Percentiles rank a stretch among this genome's conserved stretches.
Conservation (phyloP, 2,113 vertebrate species). For the Callipepla californica region DNA sequence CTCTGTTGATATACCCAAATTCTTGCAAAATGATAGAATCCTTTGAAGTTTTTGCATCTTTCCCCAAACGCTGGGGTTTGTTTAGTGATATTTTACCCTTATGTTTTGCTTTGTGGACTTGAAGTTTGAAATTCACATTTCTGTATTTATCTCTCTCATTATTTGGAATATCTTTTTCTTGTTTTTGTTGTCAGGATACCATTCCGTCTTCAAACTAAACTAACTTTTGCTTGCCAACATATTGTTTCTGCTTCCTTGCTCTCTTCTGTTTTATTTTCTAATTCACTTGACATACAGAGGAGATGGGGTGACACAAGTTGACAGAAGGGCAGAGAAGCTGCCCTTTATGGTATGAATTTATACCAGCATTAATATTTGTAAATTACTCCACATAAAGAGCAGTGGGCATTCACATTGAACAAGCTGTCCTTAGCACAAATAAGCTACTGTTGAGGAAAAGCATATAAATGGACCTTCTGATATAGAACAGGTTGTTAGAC, state of each 20-base stretch:
- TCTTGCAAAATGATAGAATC: neutral
- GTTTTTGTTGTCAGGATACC: neutral
- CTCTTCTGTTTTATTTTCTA: neutral
- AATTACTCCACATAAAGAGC: neutral
- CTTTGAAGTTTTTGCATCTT: conserved; percentile 53
- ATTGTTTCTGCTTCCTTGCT: neutral
- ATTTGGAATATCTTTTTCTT: neutral
- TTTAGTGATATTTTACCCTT: conserved; percentile 31
- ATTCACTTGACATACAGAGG: neutral
- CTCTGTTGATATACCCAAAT: conserved; percentile 55
- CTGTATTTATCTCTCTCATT: neutral
- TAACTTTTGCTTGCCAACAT: neutral
- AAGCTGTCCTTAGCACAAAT: neutral
- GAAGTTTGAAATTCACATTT: conserved; percentile 9
- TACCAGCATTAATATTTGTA: neutral
- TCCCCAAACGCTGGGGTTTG: neutral
- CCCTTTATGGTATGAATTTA: neutral
- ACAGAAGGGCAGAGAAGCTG: neutral
- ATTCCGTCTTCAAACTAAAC: neutral
- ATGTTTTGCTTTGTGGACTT: conserved; percentile 36
- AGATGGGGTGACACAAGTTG: neutral
- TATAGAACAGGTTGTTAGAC: neutral
- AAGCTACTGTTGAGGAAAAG: neutral
- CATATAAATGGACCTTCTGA: neutral
- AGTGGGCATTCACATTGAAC: neutral